Base-by-base conservation (phyloP, 2,113 vertebrate species). In the Pterocles burchelli region DNA sequence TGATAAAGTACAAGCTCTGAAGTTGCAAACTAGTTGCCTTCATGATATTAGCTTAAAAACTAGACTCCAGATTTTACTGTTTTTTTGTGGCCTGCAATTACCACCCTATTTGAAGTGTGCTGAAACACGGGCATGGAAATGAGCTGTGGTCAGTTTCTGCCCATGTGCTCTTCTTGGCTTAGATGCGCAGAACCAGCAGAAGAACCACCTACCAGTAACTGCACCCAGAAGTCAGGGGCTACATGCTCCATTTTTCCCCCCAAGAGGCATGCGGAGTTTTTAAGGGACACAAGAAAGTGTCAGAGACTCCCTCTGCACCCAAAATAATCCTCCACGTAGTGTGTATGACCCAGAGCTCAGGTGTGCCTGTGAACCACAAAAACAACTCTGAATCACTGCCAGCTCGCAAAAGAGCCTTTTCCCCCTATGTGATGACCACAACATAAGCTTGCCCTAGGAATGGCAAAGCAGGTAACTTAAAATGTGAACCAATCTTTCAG, bases 341-440 rank as follows among this genome's bases (percentile, higher is more conserved):
- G 3, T 31, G 20, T 10, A 19, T 7, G 13, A 63, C 14, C 17
- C 43, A 77, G 20, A 63, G 63, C 33, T 11, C 26, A 21, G 8
- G 19, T 54, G 26, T 36, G 19, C 19, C n/a, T 1, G 1, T 11
- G 34, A 80, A 43, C 24, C 76, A 43, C 2, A 0, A 51, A 81
- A 71, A 17, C 2, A 1, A 41, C 22, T 31, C 19, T 36, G 14
- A 85, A 51, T 51, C 43, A 34, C 18, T 62, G 51, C 11, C 48
- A 88, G 29, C 8, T 61, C 54, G 43, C 62, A 48, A 20, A 59
- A 28, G 22, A 31, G 13, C 28, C 20, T 33, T 72, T 61, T 34
- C 3, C 22, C 34, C 13, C 0, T 25, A 11, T 5, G 5, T 3
- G 20, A 57, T 17, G 58, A 15, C 11, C 15, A 18, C 1, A 1